Evolutionary conservation across 2,113 vertebrate species (phyloP).

Genomic region (Halcyon senegalensis): DNA sequence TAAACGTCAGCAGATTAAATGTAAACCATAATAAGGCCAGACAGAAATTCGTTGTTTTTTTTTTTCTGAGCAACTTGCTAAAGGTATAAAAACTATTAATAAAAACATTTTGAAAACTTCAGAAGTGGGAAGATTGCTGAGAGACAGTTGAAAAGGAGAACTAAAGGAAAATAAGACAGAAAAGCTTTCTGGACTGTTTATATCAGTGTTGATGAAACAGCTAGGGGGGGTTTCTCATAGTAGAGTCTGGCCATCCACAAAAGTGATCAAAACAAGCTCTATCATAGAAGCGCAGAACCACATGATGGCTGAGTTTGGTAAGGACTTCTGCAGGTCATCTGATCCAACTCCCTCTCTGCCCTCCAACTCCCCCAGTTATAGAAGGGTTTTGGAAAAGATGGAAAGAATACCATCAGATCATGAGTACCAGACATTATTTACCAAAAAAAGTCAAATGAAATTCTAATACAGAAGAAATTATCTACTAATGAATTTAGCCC

Average conservation of each 20-base stretch:
- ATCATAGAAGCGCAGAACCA: not conserved
- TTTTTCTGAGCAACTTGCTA: not conserved
- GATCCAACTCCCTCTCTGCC: rapidly evolving
- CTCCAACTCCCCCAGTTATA: rapidly evolving
- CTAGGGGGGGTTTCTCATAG: not conserved
- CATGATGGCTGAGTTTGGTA: not conserved
- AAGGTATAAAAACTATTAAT: not conserved
- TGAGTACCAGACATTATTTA: not conserved
- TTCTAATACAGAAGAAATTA: not conserved
- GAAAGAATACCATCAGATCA: not conserved
- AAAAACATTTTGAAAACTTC: not conserved
- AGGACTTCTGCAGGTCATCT: not conserved
- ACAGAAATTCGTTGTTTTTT: not conserved
- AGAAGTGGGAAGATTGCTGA: not conserved
- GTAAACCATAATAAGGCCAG: not conserved
- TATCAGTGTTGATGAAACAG: not conserved
- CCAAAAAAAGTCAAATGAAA: not conserved
- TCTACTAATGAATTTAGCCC: not conserved
- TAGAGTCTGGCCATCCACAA: not conserved
- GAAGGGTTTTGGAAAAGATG: not conserved
- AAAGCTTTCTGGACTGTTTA: not conserved
- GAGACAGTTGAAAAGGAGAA: not conserved
- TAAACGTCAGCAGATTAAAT: not conserved
- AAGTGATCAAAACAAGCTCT: not conserved
- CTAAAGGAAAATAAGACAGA: not conserved